Evolutionary conservation across 2,797 vertebrate genomes (phyloP).

Genomic region (Lepus oiostolus): DNA sequence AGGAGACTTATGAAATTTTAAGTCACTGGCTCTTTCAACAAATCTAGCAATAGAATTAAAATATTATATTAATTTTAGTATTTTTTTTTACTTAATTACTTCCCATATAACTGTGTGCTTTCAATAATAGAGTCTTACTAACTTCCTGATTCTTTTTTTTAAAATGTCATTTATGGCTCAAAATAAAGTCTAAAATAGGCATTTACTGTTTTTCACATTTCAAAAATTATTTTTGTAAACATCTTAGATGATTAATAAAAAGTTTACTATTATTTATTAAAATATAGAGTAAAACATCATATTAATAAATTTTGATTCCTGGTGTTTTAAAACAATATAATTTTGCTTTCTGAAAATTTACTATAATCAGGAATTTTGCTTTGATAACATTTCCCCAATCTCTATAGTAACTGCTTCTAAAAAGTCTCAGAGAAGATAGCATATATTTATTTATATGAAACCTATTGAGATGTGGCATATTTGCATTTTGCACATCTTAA

Average conservation of each 20-base stretch:
- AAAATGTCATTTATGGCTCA: background rate
- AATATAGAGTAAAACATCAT: background rate
- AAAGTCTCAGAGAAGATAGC: background rate
- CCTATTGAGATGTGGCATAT: background rate
- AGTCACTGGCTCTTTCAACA: background rate
- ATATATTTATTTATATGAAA: background rate
- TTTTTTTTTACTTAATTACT: constrained; percentile 19
- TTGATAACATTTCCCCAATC: background rate
- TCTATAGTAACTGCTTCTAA: background rate
- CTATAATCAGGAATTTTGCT: background rate
- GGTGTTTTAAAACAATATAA: constrained; percentile 11
- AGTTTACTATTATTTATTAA: constrained; percentile 52
- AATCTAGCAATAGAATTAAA: constrained; percentile 22
- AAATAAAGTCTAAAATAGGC: background rate
- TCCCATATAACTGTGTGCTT: background rate
- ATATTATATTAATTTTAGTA: background rate
- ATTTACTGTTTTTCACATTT: background rate
- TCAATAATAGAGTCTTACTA: background rate
- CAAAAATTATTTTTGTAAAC: constrained; percentile 22
- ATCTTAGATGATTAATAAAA: background rate
- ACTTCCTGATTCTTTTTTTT: background rate
- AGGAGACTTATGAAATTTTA: background rate
- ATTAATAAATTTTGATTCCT: constrained; percentile 23
- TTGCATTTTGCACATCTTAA: constrained; percentile 5
- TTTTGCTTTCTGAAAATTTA: constrained; percentile 29